Evolutionary conservation across 2,888 invertebrate genomes (phyloP), one percentile per base, ranked within the genome.

Genomic region (Halictus ligatus): DNA sequence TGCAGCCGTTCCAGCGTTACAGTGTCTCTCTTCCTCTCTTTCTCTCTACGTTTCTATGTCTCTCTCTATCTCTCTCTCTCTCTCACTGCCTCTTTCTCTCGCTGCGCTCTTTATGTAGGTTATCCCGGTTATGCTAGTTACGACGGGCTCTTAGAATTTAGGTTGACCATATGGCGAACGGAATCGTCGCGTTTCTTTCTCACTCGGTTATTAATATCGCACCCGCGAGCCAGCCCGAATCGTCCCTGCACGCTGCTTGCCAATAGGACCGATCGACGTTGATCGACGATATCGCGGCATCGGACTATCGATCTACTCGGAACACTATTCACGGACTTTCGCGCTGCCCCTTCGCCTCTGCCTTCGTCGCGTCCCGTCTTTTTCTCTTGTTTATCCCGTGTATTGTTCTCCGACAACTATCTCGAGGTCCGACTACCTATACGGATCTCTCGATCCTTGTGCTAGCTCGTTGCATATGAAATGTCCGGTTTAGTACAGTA

Each of bases 151-250:
- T 91, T 89, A 92, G 91, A 91, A 93, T 92, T 92, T 92, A 92
- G 92, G 92, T 92, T 92, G 92, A 91, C 92, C 93, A 91, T 91
- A 93, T 92, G 93, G 92, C 88, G 89, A 87, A 86, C 89, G 82
- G 86, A 91, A 90, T 86, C 83, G 91, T 88, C 82, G 84, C 88
- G 88, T 91, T 92, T 91, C 88, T 92, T 91, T 91, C 89, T 80
- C 84, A 25, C 82, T 29, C 25, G 83, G 88, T 92, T 92, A 91
- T 92, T 91, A 91, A 91, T 91, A 92, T 86, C 90, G 85, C 64
- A 8, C 78, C 58, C 54, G 74, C 81, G 72, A 40, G 43, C 67
- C 64, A 69, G 67, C 64, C 43, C 74, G 80, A 80, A 80, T 80
- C 46, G 67, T 72, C 35, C 12, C 67, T 67, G 50, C 75, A 71